These are phyloP conservation scores for Calliphora vicina DNA, from an alignment of 1,140 invertebrate species.

Conservation along the genomic window DNA sequence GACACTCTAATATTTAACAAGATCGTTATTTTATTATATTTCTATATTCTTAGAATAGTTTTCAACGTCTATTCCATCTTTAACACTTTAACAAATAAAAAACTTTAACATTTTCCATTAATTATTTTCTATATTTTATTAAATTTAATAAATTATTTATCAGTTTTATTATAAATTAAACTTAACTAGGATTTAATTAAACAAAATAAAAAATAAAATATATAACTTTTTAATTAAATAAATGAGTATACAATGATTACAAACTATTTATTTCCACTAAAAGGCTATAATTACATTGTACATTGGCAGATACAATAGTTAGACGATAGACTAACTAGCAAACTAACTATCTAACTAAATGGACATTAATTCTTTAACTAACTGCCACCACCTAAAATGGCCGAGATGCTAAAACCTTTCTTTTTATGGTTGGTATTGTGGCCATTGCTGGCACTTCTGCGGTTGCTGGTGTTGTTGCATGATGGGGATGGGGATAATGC, in stretches of 20 bases:
- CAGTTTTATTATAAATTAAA: not conserved
- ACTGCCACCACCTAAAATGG: conserved; percentile 55
- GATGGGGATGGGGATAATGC: conserved; percentile 24
- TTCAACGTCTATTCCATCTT: too few species aligned
- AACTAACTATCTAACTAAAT: not conserved
- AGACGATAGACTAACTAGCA: not conserved
- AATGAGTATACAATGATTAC: not conserved
- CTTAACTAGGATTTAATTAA: not conserved
- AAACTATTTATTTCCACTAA: not conserved
- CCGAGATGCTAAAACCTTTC: conserved; percentile 59
- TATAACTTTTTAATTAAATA: conserved; percentile 1
- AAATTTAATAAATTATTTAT: not conserved
- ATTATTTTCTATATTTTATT: not conserved
- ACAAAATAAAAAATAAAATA: not conserved
- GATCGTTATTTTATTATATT: too few species aligned
- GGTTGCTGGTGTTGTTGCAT: conserved; percentile 26
- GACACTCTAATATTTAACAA: too few species aligned
- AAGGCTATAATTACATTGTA: not conserved
- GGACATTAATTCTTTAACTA: conserved; percentile 38
- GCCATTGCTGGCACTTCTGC: conserved; percentile 20
- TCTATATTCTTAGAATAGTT: too few species aligned
- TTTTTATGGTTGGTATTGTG: conserved; percentile 39
- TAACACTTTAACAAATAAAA: not conserved
- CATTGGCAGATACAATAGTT: not conserved
- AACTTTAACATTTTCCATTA: not conserved